phyloP scores from a whole-genome alignment of 2,888 invertebrate species.

The Dusona sp. region DNA sequence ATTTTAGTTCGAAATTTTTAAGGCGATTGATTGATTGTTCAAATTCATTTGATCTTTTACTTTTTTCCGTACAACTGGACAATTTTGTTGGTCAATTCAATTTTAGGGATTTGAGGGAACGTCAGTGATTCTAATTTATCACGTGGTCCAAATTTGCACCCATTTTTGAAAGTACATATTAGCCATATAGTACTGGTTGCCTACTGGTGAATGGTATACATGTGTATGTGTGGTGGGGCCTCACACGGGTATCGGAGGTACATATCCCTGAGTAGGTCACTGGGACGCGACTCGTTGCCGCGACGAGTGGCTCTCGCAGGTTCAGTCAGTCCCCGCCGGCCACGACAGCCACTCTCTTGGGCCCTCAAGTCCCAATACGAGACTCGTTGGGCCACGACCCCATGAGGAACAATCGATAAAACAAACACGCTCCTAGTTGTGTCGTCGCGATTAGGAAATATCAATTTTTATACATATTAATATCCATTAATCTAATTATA shows the following conservation, averaged over 20 bases:
- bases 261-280: conserved; percentile 82
- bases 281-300: conserved; percentile 83
- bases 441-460: conserved; percentile 67
- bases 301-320: conserved; percentile 82
- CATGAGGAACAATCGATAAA: conserved; percentile 76
- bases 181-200: conserved; percentile 3
- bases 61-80: neutral
- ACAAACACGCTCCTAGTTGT: conserved; percentile 36
- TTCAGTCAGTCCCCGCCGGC: conserved; percentile 84
- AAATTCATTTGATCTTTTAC: neutral
- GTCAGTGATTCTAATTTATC: neutral
- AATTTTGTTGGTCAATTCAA: neutral
- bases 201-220: conserved; percentile 19
- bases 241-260: conserved; percentile 74
- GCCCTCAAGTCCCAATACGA: conserved; percentile 72
- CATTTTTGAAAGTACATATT: conserved; percentile 1
- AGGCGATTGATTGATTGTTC: neutral
- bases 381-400: conserved; percentile 70
- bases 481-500: neutral
- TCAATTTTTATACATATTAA: conserved; percentile 28
- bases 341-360: conserved; percentile 81
- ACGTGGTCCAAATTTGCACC: conserved; percentile 9
- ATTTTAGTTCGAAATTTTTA: neutral
- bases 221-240: conserved; percentile 70
- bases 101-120: neutral